Conservation (phyloP, 2,888 invertebrate species). For the Biston betularia region DNA sequence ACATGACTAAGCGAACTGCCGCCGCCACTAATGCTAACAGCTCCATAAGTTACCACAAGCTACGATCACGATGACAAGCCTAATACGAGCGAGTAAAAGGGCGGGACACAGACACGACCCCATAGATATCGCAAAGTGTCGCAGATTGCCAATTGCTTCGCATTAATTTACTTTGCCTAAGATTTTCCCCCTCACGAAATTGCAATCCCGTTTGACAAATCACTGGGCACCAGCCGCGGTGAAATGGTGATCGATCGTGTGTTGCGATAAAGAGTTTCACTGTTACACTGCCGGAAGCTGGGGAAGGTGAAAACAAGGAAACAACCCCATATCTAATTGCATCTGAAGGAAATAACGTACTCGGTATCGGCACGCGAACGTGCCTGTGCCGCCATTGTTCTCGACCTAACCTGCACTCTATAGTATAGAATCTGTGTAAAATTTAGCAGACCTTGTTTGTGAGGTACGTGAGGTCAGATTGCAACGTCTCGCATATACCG, state of each 20-base stretch:
- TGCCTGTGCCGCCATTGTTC: slow-evolving; percentile 61
- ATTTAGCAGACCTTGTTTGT: slow-evolving; percentile 24
- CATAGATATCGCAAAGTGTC: slow-evolving; percentile 51
- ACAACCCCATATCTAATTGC: slow-evolving; percentile 68
- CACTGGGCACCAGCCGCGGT: slow-evolving; percentile 54
- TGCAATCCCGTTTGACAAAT: slow-evolving; percentile 60
- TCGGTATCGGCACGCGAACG: slow-evolving; percentile 58
- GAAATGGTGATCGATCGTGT: slow-evolving; percentile 65
- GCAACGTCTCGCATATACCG: slow-evolving; percentile 25
- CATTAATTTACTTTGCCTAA: slow-evolving; percentile 53
- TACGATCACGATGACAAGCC: slow-evolving; percentile 53
- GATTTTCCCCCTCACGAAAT: slow-evolving; percentile 55
- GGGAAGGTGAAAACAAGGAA: slow-evolving; percentile 65
- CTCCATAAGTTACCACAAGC: slow-evolving; percentile 39
- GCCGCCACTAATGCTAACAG: slow-evolving; percentile 30
- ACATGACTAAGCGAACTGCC: slow-evolving; percentile 48
- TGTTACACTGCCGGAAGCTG: slow-evolving; percentile 61
- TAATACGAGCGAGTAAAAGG: slow-evolving; percentile 52
- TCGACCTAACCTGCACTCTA: slow-evolving; percentile 27
- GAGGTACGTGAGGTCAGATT: slow-evolving; percentile 18
- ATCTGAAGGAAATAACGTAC: slow-evolving; percentile 60
- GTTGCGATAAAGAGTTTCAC: slow-evolving; percentile 62
- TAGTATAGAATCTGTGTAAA: slow-evolving; percentile 12
- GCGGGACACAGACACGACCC: slow-evolving; percentile 51
- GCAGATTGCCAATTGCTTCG: slow-evolving; percentile 55